Base-by-base conservation (phyloP, 2,113 vertebrate genomes). In the Nannospalax galili region DNA sequence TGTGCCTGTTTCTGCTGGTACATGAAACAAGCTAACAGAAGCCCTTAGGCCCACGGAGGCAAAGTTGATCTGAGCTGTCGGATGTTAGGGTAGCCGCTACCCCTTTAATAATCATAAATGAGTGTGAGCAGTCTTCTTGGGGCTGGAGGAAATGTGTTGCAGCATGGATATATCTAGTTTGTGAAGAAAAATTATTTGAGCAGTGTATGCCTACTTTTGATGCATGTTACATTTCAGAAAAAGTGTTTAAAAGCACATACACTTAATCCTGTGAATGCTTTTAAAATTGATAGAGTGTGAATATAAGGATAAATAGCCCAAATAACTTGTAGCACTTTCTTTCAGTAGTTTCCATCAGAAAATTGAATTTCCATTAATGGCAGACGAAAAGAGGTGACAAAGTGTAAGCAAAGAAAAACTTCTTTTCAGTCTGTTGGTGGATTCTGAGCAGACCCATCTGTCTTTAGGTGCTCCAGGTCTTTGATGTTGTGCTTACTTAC, bases 241-340 rank as follows among this genome's bases (percentile, higher is more conserved):
- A 87, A 82, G 22, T 7, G 3, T 72, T 86, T 92, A 64, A 58
- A 67, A 67, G 7, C 45, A 73, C 20, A 40, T 60, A 7, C 79
- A 32, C 17, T 35, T 52, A 78, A 22, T 70, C 70, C 80, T 89
- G 20, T 52, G 93, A 80, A 79, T 74, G 84, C 45, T 86, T 91
- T 82, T 73, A 88, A 67, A 93, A 82, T 56, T 30, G 20, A 42
- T 45, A 84, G 86, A 24, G 5, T 75, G 8, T 58, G 73, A 80
- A 90, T 90, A 37, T 56, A 93, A 92, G 45, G 56, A 85, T 70
- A 89, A 90, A 73, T 37, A 75, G 94, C 12, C 37, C 73, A 73
- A 82, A 37, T 20, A 75, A 84, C 65, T 92, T 69, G 42, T 24
- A 67, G 24, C 22, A 67, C 92, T 92, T 92, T 48, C 52, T 42